phyloP scores from a whole-genome alignment of 2,797 vertebrate genomes.

The Scolopax bukidnonensis region DNA sequence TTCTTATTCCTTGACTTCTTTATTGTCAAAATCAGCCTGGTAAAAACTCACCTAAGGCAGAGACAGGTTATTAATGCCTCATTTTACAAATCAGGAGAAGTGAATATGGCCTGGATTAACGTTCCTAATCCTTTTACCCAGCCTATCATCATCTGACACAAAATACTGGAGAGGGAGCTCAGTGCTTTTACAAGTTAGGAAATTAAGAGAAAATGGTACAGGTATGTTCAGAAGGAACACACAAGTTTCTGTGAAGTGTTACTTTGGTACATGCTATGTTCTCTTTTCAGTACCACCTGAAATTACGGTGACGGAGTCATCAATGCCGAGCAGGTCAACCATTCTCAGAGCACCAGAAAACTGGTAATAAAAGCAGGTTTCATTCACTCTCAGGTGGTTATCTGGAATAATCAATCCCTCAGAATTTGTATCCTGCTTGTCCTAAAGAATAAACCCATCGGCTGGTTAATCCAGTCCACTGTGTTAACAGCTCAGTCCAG shows the following conservation, averaged over 20 bases:
- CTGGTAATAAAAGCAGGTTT: background rate
- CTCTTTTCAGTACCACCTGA: background rate
- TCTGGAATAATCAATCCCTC: background rate
- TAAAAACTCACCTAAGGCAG: background rate
- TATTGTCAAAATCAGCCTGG: background rate
- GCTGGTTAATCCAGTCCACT: background rate
- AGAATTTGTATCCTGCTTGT: background rate
- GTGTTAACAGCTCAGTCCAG: rapidly evolving
- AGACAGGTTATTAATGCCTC: background rate
- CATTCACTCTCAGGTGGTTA: background rate
- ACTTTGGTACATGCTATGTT: background rate
- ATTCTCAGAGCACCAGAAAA: background rate
- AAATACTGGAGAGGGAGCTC: background rate
- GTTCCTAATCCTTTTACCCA: background rate
- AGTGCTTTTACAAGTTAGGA: background rate
- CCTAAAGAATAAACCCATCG: background rate
- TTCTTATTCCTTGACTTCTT: background rate
- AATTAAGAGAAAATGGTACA: background rate
- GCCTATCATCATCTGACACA: rapidly evolving
- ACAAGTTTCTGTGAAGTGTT: background rate
- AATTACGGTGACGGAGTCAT: rapidly evolving
- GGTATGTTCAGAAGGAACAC: background rate
- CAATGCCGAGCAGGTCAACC: background rate
- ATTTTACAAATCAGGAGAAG: background rate
- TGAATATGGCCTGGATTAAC: background rate